Evolutionary conservation across 2,113 vertebrate species (phyloP).

Genomic region (Pelecanoides urinatrix): DNA sequence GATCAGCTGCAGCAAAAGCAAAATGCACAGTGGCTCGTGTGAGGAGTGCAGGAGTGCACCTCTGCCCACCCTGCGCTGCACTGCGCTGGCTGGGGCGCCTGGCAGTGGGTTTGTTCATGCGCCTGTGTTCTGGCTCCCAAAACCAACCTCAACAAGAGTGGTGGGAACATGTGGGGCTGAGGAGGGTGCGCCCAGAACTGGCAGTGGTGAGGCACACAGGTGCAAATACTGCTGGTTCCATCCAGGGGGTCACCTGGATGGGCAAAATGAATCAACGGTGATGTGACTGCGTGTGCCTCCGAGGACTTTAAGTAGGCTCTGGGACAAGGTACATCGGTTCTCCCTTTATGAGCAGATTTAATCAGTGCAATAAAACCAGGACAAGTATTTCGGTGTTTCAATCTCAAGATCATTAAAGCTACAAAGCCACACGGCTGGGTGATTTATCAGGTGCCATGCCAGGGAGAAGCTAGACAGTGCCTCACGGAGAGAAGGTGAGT

Average conservation of each 20-base stretch:
- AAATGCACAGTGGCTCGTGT: slow-evolving; percentile 10
- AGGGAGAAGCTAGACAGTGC: not conserved
- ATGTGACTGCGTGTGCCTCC: not conserved
- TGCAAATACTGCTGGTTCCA: not conserved
- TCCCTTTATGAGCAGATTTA: not conserved
- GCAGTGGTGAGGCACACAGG: not conserved
- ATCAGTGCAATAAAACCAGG: not conserved
- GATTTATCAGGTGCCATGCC: not conserved
- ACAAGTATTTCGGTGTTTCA: not conserved
- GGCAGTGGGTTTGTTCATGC: not conserved
- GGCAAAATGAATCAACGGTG: not conserved
- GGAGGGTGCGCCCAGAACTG: not conserved
- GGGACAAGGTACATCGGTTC: not conserved
- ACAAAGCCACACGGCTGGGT: not conserved
- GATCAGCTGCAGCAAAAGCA: slow-evolving; percentile 28
- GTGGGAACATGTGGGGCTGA: fast-evolving
- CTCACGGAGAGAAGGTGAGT: not conserved
- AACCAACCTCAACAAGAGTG: not conserved
- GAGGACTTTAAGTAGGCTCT: not conserved
- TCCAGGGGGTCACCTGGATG: not conserved
- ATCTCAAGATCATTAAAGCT: not conserved
- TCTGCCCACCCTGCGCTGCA: fast-evolving
- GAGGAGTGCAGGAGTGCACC: not conserved
- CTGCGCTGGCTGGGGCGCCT: fast-evolving
- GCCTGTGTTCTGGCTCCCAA: not conserved